Percentiles rank a stretch among this genome's conserved stretches.
These are phyloP conservation scores for Oreochromis mossambicus DNA, from an alignment of 2,797 vertebrate species.

Conservation along the genomic window DNA sequence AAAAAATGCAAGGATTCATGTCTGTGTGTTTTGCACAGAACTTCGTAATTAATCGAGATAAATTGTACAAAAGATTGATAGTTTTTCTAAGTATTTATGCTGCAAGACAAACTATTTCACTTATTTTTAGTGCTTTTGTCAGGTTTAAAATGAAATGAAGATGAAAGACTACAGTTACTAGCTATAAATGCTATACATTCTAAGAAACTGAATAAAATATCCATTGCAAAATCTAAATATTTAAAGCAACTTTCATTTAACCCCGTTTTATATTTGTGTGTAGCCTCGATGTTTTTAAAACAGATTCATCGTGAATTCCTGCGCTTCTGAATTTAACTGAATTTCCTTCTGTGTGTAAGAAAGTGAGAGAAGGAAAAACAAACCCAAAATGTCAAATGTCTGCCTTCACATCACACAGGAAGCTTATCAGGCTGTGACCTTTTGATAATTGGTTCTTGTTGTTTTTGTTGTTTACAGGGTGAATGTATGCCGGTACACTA, in stretches of 20 bases:
- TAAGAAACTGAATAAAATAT: neutral
- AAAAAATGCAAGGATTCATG: neutral
- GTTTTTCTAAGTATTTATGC: neutral
- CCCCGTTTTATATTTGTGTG: neutral
- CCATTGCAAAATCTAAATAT: neutral
- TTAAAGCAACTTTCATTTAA: neutral
- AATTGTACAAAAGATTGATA: neutral
- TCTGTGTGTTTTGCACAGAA: neutral
- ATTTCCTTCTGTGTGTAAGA: neutral
- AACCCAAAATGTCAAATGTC: conserved; percentile 52
- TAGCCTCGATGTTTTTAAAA: neutral
- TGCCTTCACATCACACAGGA: conserved; percentile 52
- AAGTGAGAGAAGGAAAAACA: conserved; percentile 17
- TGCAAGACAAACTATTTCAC: neutral
- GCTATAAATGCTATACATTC: neutral
- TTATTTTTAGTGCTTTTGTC: neutral
- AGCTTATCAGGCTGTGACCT: conserved; percentile 55
- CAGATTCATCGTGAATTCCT: neutral
- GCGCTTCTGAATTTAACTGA: neutral
- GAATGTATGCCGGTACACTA: neutral
- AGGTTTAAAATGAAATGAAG: neutral
- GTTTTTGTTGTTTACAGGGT: conserved; percentile 41
- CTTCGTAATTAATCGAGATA: neutral
- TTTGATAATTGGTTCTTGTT: conserved; percentile 39
- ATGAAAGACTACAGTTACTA: neutral